Conservation (phyloP, 2,888 invertebrate species). For the Stenchaetothrips biformis region DNA sequence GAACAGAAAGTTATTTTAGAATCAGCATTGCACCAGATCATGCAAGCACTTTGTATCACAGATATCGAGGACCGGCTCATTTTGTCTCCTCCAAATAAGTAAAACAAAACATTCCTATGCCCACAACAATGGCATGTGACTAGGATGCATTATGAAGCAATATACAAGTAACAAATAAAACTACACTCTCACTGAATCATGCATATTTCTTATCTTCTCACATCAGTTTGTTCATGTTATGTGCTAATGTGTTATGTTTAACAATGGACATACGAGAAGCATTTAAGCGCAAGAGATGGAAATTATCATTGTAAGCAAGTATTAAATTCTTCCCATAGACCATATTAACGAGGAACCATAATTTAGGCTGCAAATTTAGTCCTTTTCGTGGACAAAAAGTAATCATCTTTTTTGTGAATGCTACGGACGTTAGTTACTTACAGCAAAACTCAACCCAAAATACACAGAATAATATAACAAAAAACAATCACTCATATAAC, state of each 20-base stretch:
- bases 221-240: neutral
- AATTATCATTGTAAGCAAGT: neutral
- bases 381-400: neutral
- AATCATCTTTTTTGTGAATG: neutral
- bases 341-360: neutral
- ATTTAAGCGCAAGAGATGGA: conserved; percentile 2
- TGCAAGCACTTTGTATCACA: conserved; percentile 5
- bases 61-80: conserved; percentile 22
- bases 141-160: conserved; percentile 21
- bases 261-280: neutral
- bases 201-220: neutral
- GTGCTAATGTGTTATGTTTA: neutral
- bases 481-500: neutral
- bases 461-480: neutral
- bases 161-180: conserved; percentile 17
- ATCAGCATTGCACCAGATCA: neutral
- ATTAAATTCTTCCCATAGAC: neutral
- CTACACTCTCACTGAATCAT: conserved; percentile 22
- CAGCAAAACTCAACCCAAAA: conserved; percentile 4
- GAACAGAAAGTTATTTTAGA: neutral
- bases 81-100: neutral
- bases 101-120: conserved; percentile 23
- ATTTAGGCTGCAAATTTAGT: neutral
- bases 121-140: conserved; percentile 19
- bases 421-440: conserved; percentile 1